Base-by-base conservation (phyloP, 2,888 invertebrate species). In the Drosophila niveifrons region DNA sequence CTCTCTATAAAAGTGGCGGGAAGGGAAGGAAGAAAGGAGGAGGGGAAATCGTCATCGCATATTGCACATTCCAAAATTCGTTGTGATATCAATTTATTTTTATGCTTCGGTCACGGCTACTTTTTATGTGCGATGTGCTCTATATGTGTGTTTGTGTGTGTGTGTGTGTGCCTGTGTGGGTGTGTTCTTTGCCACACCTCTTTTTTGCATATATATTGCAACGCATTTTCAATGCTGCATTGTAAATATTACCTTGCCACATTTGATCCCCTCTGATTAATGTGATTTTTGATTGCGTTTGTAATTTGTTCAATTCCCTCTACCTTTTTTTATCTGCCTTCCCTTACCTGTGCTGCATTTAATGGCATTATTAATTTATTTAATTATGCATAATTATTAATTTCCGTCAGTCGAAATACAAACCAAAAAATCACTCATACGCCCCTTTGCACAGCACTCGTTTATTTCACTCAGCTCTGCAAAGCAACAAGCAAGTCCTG, bases 1-100 rank as follows among this genome's bases (percentile, higher is more conserved):
- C 74, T 80, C 50, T 61, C 64, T 64, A 55, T 2, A 18, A 11
- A 11, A 18, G 17, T 18, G 9, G 28, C 3, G 39, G 64, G 64
- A 31, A 15, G 64, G 6, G 41, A 34, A 28, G 53, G 36, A 11
- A 0, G 11, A 15, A 8, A 10, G 17, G 31, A 31, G 10, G 23
- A 17, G 11, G 41, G 18, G 48, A 15, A 46, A 51, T 44, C 43
- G 47, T 58, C 81, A 75, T 66, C 53, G 61, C 79, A 78, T 65
- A 71, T 72, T 69, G 70, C 70, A 74, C 59, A 77, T 80, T 85
- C 72, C 72, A 71, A 86, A 82, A 82, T 80, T 71, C 68, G 71
- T 55, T 78, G 69, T 52, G 71, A 78, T 87, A 80, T 78, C 86
- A 88, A 88, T 78, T 88, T 88, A 80, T 83, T 83, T 80, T 76